Evolutionary conservation across 2,888 invertebrate genomes (phyloP).

Genomic region (Drosophila nigritarsus): DNA sequence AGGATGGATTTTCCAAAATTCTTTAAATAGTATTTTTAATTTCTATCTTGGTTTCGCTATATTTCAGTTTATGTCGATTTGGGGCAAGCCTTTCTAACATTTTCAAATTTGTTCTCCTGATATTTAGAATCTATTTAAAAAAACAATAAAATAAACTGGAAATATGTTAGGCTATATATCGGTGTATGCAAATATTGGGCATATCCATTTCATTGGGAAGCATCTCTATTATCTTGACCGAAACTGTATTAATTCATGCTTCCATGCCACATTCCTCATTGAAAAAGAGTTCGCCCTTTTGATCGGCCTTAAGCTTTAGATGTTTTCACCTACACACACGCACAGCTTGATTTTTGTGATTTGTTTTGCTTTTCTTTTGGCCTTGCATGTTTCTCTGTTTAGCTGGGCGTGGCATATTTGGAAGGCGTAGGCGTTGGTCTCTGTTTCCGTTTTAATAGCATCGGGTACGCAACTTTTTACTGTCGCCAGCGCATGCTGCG

Average conservation of each 20-base stretch:
- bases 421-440: constrained; percentile 51
- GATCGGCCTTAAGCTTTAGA: constrained; percentile 44
- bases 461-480: constrained; percentile 61
- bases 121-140: not conserved
- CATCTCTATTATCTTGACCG: not conserved
- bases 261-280: constrained; percentile 5
- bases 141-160: not conserved
- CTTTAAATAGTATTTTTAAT: not conserved
- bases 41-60: not conserved
- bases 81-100: not conserved
- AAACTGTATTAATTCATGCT: not conserved
- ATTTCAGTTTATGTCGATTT: not conserved
- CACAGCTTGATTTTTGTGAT: constrained; percentile 10
- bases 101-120: not conserved
- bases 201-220: not conserved
- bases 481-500: constrained; percentile 59
- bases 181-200: not conserved
- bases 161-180: not conserved
- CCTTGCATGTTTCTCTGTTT: constrained; percentile 21
- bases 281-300: constrained; percentile 13
- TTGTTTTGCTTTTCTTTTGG: constrained; percentile 20
- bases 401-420: constrained; percentile 38
- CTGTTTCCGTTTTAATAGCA: constrained; percentile 70
- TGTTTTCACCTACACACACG: constrained; percentile 56
- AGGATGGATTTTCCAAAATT: not conserved